A percentile compares a stretch with the other conserved stretches of the same genome.
phyloP scores from a whole-genome alignment of 2,888 invertebrate species.

The Antheraea assamensis region DNA sequence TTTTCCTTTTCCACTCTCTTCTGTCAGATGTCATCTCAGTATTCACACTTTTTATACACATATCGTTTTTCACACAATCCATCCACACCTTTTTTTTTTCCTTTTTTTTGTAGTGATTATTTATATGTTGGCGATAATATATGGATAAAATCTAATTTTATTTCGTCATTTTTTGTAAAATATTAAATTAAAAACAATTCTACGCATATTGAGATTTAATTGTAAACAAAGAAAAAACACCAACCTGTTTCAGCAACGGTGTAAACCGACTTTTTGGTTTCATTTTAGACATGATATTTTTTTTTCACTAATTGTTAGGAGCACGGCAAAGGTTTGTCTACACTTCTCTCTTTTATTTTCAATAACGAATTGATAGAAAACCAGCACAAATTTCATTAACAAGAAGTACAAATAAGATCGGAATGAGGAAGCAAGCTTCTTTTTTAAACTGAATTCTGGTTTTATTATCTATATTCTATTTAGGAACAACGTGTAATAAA shows the following conservation, averaged over 20 bases:
- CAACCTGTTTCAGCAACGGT: conserved; percentile 47
- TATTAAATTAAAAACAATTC: no score
- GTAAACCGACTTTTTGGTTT: conserved; percentile 30
- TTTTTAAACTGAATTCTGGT: not conserved
- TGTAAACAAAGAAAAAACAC: conserved; percentile 24
- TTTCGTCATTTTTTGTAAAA: no score
- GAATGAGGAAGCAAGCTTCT: not conserved
- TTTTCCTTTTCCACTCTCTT: no score
- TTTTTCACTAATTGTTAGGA: not conserved
- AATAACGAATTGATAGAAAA: not conserved
- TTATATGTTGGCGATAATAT: no score
- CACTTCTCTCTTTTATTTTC: not conserved
- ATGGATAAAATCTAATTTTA: no score
- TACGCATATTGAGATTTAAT: no score
- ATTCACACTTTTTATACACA: no score
- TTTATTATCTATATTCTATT: not conserved
- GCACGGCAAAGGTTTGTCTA: not conserved
- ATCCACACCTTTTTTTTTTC: no score
- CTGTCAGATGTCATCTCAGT: no score
- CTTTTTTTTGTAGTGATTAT: no score
- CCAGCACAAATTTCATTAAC: no score
- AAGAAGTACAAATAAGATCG: not conserved
- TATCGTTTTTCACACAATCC: no score
- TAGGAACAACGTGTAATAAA: not conserved
- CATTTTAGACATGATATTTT: conserved; percentile 27